Base-by-base conservation (phyloP, 1,140 invertebrate species). In the Sitophilus oryzae region DNA sequence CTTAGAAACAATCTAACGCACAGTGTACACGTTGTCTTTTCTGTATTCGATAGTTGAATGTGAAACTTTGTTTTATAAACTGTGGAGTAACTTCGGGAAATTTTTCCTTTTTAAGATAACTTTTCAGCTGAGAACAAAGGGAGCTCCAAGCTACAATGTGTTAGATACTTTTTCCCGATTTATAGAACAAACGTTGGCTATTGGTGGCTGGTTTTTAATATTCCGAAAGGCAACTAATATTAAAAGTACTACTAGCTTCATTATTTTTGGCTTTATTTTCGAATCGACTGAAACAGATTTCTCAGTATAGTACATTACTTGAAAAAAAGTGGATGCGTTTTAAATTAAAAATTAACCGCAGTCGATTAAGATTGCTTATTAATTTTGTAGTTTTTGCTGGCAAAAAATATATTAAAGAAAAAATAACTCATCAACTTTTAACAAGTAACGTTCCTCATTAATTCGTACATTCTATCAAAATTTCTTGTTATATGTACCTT, bases 11-110 rank as follows among this genome's bases (percentile, higher is more conserved):
- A 47, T 47, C 18, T 22, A 47, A 47, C 45, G 21, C 18, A 23
- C 21, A 14, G 6, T 36, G 18, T 47, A 19, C 18, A 22, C 16
- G 21, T n/a, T 23, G 35, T 47, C 35, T 37, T 50, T 23, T 50
- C 47, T 35, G 47, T 50, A 50, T 50, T 50, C 47, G 35, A 19
- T 40, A 50, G 47, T 23, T 23, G 15, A 50, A 41, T 20, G 36
- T 23, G 18, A 50, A 50, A 50, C 47, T 50, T 50, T 50, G 47
- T 50, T 50, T 40, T 50, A 50, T 50, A 47, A 35, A 50, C 21
- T 50, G 47, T 50, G 37, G 47, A 25, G 40, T 19, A 42, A 42
- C 40, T 42, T 42, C 19, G 11, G 10, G 40, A 35, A 50, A 37
- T 50, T 50, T 23, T 40, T 37, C 35, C 47, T 25, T 47, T 47